A percentile compares a stretch with the other conserved stretches of the same genome.
These are phyloP conservation scores for Petromus typicus DNA, from an alignment of 2,113 vertebrate species.

Conservation along the genomic window DNA sequence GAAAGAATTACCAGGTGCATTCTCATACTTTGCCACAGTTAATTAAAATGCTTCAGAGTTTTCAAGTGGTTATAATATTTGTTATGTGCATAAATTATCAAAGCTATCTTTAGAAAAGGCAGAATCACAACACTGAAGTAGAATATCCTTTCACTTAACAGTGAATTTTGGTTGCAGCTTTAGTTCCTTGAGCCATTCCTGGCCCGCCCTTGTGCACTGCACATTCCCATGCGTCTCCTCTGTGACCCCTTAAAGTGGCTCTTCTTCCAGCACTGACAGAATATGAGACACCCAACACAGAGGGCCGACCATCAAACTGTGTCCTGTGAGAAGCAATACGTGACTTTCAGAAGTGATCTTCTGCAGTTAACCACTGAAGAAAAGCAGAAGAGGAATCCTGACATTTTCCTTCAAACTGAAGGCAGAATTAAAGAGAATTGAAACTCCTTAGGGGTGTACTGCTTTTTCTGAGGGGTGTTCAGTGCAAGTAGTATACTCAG, in stretches of 20 bases:
- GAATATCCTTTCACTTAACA: neutral
- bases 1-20: neutral
- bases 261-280: neutral
- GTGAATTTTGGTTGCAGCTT: neutral
- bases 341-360: constrained; percentile 17
- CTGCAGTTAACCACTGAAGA: neutral
- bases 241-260: neutral
- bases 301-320: neutral
- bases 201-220: neutral
- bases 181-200: neutral
- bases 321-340: neutral
- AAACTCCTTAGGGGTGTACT: neutral
- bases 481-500: neutral
- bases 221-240: neutral
- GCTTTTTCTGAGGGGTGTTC: neutral
- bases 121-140: neutral
- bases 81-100: neutral
- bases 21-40: neutral
- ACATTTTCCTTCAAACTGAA: constrained; percentile 6
- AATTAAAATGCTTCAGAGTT: neutral
- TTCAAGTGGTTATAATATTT: neutral
- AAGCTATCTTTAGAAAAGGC: constrained; percentile 10
- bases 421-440: neutral
- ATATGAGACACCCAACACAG: neutral
- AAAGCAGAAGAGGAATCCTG: constrained; percentile 19